Conservation (phyloP, 2,113 vertebrate species). For the Eublepharis macularius region DNA sequence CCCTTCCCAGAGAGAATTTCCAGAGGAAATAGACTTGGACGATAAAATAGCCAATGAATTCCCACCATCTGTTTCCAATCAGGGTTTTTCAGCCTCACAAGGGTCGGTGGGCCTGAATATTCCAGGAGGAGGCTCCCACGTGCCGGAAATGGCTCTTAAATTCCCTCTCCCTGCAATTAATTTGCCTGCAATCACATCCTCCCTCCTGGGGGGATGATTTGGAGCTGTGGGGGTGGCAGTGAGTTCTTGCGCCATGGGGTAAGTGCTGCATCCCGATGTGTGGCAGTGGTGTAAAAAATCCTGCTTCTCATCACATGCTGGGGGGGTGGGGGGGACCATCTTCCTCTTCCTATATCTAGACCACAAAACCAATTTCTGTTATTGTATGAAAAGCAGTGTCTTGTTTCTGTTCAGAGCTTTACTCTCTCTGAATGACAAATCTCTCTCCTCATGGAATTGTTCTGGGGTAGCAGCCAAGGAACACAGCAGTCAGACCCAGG, state of each 20-base stretch:
- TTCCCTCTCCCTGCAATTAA: background rate
- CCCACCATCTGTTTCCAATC: conserved; percentile 26
- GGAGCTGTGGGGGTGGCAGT: background rate
- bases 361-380: background rate
- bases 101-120: background rate
- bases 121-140: background rate
- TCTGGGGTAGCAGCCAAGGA: background rate
- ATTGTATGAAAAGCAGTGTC: background rate
- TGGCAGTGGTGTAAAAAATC: background rate
- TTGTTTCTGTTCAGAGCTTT: background rate
- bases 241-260: background rate
- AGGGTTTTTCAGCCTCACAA: background rate
- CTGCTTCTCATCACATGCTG: background rate
- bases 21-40: conserved; percentile 1
- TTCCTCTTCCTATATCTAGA: background rate
- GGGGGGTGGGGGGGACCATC: background rate
- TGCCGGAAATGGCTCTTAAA: background rate
- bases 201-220: background rate
- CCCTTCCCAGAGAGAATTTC: background rate
- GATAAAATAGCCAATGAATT: background rate
- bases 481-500: background rate
- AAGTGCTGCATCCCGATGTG: background rate
- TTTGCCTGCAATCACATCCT: no score
- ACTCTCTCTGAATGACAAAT: background rate
- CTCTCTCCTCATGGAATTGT: background rate